phyloP scores from a whole-genome alignment of 2,113 vertebrate species.

The Syngnathus scovelli region DNA sequence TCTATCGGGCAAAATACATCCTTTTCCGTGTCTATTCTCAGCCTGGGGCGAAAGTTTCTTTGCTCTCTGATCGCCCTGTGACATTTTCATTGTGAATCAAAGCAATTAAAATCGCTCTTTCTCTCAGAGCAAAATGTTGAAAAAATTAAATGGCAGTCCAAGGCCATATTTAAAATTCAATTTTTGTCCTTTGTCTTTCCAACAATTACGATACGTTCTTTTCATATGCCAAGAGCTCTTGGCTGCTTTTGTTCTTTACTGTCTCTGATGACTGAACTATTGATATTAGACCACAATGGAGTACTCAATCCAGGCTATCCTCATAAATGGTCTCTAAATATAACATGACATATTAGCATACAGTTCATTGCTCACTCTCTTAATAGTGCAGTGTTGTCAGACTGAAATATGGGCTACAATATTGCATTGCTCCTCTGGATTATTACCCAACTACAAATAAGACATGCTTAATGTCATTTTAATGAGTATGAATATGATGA shows the following conservation, averaged over 20 bases:
- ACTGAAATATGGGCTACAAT: conserved; percentile 15
- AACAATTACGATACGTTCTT: conserved; percentile 44
- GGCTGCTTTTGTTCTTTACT: not conserved
- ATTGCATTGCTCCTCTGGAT: conserved; percentile 30
- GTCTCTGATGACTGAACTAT: conserved; percentile 41
- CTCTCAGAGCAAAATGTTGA: not conserved
- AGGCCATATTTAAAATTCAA: conserved; percentile 46
- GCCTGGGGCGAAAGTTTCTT: conserved; percentile 22
- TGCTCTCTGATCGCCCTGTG: conserved; percentile 30
- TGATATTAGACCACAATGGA: conserved; percentile 67
- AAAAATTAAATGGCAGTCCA: conserved; percentile 49
- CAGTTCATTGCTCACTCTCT: conserved; percentile 45
- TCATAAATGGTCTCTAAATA: conserved; percentile 55
- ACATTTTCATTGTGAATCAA: conserved; percentile 37
- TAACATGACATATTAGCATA: conserved; percentile 60
- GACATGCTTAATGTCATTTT: conserved; percentile 35
- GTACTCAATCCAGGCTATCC: conserved; percentile 53
- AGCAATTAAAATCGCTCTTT: conserved; percentile 42
- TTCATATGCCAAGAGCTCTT: conserved; percentile 37
- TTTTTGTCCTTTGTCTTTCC: conserved; percentile 46
- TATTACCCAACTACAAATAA: conserved; percentile 31
- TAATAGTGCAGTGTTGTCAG: conserved; percentile 32
- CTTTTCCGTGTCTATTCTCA: conserved; percentile 37
- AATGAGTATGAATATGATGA: conserved; percentile 5
- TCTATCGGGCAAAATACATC: not conserved